These are phyloP conservation scores for Melanostigma gelatinosum DNA, from an alignment of 2,113 vertebrate genomes.

Conservation along the genomic window DNA sequence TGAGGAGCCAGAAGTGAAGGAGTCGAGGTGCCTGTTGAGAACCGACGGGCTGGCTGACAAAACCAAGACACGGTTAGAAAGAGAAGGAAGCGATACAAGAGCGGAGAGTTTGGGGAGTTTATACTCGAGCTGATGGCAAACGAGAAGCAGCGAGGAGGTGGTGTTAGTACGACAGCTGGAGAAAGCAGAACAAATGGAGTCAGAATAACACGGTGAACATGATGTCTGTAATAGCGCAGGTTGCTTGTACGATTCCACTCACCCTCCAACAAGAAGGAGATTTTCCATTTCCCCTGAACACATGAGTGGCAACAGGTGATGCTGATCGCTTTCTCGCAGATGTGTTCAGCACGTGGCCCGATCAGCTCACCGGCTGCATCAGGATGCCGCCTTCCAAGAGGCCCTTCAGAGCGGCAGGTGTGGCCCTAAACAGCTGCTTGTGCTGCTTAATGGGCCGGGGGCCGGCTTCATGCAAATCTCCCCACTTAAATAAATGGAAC, in stretches of 20 bases:
- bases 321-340: conserved; percentile 16
- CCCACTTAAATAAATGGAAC: neutral
- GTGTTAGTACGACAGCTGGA: neutral
- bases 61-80: neutral
- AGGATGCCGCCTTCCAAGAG: neutral
- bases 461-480: conserved; percentile 12
- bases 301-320: neutral
- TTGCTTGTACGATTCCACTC: neutral
- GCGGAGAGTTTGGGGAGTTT: neutral
- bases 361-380: conserved; percentile 16
- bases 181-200: neutral
- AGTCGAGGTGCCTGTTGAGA: too few relatives aligned
- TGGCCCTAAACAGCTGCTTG: conserved; percentile 27
- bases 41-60: too few relatives aligned
- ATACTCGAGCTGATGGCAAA: neutral
- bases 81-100: neutral
- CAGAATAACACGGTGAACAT: neutral
- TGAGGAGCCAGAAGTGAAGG: neutral
- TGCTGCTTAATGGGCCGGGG: conserved; percentile 26
- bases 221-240: neutral
- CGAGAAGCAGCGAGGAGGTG: too few relatives aligned
- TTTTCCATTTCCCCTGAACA: neutral
- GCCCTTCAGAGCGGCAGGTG: conserved; percentile 32
- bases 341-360: neutral
- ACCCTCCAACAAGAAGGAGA: too few relatives aligned